Evolutionary conservation across 2,888 invertebrate genomes (phyloP).

Genomic region (Petrolisthes manimaculis): DNA sequence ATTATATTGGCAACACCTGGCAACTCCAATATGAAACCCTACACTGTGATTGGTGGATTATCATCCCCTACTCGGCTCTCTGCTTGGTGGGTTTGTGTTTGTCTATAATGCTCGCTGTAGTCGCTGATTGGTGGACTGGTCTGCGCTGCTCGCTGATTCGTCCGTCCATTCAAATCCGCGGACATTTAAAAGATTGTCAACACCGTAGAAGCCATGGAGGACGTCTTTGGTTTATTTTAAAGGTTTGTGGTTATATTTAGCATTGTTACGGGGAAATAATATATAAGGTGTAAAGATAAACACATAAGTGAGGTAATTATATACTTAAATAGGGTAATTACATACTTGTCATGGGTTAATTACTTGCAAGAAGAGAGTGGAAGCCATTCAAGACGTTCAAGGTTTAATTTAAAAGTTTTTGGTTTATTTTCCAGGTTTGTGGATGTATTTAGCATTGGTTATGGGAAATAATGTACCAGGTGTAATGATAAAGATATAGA

Average conservation of each 20-base stretch:
- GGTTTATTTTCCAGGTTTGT: too few relatives aligned
- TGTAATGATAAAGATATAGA: not conserved
- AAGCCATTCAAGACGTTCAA: not conserved
- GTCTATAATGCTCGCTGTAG: not conserved
- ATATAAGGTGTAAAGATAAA: not conserved
- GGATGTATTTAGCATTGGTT: not conserved
- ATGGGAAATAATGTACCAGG: not conserved
- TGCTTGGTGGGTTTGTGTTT: not conserved
- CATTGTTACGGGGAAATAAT: not conserved
- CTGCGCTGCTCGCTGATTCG: constrained; percentile 11
- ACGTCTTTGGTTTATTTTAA: not conserved
- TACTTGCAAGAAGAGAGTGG: not conserved
- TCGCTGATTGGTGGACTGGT: not conserved
- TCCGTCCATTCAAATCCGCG: not conserved
- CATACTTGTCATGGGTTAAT: not conserved
- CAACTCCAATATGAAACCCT: not conserved
- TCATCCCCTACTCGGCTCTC: not conserved
- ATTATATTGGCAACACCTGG: not conserved
- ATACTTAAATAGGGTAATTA: not conserved
- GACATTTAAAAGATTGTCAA: constrained; percentile 12
- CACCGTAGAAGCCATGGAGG: not conserved
- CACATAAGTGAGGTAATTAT: not conserved
- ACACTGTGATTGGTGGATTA: not conserved
- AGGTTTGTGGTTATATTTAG: not conserved
- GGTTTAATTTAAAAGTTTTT: not conserved